Evolutionary conservation across 2,113 vertebrate genomes (phyloP), one percentile per base, ranked within the genome.

Genomic region (Parus major): DNA sequence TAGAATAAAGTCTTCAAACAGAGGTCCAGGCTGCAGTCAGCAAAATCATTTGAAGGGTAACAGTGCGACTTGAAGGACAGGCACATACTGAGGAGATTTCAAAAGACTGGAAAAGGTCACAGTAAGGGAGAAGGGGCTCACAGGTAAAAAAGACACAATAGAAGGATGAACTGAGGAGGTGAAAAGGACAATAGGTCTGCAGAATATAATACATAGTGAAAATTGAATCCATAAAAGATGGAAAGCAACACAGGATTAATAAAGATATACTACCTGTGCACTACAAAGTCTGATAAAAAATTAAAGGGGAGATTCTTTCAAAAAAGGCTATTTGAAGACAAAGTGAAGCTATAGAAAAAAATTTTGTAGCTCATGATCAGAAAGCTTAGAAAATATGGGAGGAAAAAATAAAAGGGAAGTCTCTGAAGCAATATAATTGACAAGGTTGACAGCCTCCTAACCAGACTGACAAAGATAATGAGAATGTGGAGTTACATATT

Each of bases 51-150:
- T 86, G 77, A 97, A 93, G 91, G 70, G 24, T 55, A 91, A 57
- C 84, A 73, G 59, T 39, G 70, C 69, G 85, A 90, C 76, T 77
- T 92, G 92, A 93, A 80, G 88, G 83, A 91, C 75, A 84, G 75
- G 53, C 39, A 70, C 84, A 94, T 82, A 86, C 70, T 16, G 86
- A 59, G 69, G 53, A 75, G 66, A 90, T 73, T 96, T 96, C 90
- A 97, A 96, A 97, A 82, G 81, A 76, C 47, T 87, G 39, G 12
- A 52, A 95, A 94, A 96, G 96, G 93, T 96, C 93, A 84, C 90
- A 81, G 88, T 35, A 64, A 80, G 82, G 84, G 61, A 93, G 59
- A 95, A 90, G 77, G 71, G 86, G 64, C 83, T 92, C 64, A 28
- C 12, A 82, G 72, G 77, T 78, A 47, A 84, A 94, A 84, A 82